Evolutionary conservation across 2,888 invertebrate genomes (phyloP).

Genomic region (Cheilosia vulpina): DNA sequence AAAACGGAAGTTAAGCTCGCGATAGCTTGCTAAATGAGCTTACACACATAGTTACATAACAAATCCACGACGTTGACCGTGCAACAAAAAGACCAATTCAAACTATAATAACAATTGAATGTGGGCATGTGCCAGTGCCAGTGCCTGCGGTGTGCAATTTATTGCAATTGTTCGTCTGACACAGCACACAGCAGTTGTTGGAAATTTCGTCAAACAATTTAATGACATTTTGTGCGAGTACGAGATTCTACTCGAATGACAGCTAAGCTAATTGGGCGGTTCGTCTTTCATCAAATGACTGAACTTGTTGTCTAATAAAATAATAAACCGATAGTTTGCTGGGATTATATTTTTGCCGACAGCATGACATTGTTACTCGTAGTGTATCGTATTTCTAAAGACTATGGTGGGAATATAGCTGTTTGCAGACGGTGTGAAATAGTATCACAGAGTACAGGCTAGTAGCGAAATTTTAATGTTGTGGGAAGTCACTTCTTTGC

Average conservation of each 20-base stretch:
- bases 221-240: conserved; percentile 23
- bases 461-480: too few relatives aligned
- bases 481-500: too few relatives aligned
- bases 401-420: too few relatives aligned
- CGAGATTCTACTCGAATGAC: conserved; percentile 32
- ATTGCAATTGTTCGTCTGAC: conserved; percentile 27
- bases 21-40: conserved; percentile 44
- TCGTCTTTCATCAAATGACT: conserved; percentile 64
- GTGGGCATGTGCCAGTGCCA: too few relatives aligned
- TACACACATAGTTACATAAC: conserved; percentile 12
- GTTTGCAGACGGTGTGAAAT: too few relatives aligned
- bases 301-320: conserved; percentile 27
- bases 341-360: conserved; percentile 27
- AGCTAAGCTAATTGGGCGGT: conserved; percentile 40
- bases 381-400: not conserved
- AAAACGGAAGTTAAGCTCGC: conserved; percentile 43
- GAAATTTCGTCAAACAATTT: conserved; percentile 25
- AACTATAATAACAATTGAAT: conserved; percentile 41
- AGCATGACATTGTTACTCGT: not conserved
- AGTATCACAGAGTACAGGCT: too few relatives aligned
- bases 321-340: not conserved
- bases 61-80: not conserved
- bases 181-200: conserved; percentile 27
- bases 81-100: conserved; percentile 12
- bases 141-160: conserved; percentile 31